Conservation (phyloP, 2,113 vertebrate species). For the Gallinago jamesoni region DNA sequence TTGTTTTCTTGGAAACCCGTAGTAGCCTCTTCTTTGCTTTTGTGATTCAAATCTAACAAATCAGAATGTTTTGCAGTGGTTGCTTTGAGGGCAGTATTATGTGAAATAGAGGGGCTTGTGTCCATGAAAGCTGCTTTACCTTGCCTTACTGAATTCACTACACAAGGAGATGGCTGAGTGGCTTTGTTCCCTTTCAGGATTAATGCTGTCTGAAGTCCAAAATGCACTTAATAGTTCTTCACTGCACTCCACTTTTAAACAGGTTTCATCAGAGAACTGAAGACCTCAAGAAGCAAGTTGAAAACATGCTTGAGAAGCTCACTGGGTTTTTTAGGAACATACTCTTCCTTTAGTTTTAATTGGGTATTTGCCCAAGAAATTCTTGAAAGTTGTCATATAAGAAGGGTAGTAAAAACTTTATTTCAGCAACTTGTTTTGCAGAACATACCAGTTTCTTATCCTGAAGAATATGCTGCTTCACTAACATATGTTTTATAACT, state of each 20-base stretch:
- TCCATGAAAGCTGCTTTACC: neutral
- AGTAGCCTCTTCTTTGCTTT: neutral
- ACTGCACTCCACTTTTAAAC: neutral
- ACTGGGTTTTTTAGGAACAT: neutral
- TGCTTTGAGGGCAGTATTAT: neutral
- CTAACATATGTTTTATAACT: constrained; percentile 43
- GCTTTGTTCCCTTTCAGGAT: neutral
- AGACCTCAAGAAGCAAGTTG: neutral
- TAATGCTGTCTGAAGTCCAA: neutral
- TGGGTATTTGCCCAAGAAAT: neutral
- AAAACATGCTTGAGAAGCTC: neutral
- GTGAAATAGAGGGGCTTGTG: neutral
- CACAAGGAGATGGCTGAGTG: neutral
- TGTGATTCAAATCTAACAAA: neutral
- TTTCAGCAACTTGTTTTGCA: constrained; percentile 4
- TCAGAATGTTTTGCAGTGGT: neutral
- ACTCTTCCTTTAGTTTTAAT: neutral
- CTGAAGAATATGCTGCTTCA: neutral
- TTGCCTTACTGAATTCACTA: neutral
- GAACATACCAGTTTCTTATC: neutral
- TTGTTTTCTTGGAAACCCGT: neutral
- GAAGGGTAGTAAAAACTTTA: neutral
- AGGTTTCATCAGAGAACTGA: neutral
- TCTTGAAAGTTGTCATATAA: neutral
- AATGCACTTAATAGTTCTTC: neutral